Evolutionary conservation across 2,888 invertebrate species (phyloP).

Genomic region (Trachelus troglodyta): DNA sequence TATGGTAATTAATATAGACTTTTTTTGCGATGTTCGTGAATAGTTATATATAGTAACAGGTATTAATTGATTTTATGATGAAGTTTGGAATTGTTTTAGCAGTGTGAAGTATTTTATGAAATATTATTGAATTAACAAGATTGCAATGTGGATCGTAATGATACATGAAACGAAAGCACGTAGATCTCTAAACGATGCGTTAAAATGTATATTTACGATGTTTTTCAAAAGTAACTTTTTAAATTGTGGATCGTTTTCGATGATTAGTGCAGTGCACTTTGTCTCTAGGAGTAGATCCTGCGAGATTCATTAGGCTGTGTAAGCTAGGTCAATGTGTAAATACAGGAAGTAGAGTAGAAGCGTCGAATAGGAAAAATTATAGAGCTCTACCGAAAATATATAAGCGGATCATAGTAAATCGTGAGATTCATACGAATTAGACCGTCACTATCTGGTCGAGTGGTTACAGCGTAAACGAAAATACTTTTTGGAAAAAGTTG

Average conservation of each 20-base stretch:
- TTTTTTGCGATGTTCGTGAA: neutral
- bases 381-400: neutral
- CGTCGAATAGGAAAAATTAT: neutral
- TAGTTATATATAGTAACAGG: neutral
- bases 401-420: neutral
- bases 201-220: neutral
- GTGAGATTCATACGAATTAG: neutral
- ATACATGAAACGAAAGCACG: neutral
- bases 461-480: neutral
- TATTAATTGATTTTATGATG: neutral
- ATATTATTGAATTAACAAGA: neutral
- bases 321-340: neutral
- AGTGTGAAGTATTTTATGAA: neutral
- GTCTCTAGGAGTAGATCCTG: neutral
- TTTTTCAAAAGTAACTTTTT: neutral
- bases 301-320: neutral
- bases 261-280: neutral
- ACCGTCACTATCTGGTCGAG: neutral
- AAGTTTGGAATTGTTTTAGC: neutral
- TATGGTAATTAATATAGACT: neutral
- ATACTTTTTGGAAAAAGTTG: neutral
- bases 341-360: neutral
- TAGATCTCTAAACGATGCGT: neutral
- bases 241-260: neutral
- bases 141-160: neutral